Percentiles rank a stretch among this genome's conserved stretches.
These are phyloP conservation scores for Heptranchias perlo DNA, from an alignment of 2,113 vertebrate genomes.

Conservation along the genomic window DNA sequence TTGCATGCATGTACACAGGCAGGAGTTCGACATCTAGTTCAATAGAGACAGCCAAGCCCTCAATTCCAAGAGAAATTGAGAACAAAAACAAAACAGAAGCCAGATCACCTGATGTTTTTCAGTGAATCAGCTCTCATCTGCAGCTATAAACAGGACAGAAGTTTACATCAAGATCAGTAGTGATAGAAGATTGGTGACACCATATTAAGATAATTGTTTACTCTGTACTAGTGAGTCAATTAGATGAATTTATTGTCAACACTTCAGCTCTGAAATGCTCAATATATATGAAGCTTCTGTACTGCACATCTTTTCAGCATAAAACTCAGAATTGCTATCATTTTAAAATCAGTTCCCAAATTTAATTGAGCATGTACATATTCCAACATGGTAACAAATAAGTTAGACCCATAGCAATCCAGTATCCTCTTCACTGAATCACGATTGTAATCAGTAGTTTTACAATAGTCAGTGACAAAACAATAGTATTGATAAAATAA, in stretches of 20 bases:
- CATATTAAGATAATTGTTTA: no score
- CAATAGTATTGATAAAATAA: background rate
- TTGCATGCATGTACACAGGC: background rate
- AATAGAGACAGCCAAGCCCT: background rate
- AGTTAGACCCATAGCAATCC: background rate
- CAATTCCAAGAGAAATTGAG: background rate
- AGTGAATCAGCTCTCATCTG: background rate
- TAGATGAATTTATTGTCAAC: background rate
- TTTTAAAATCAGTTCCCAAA: background rate
- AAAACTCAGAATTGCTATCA: background rate
- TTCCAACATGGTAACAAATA: background rate
- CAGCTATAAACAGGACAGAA: background rate
- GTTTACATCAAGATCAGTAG: background rate
- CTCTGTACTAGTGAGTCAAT: no score
- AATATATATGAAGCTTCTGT: background rate
- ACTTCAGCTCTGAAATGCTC: background rate
- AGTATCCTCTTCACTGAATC: background rate
- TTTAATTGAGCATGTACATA: background rate
- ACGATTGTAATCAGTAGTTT: background rate
- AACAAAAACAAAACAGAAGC: background rate
- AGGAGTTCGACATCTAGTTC: background rate
- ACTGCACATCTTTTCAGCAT: background rate
- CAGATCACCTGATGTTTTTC: background rate
- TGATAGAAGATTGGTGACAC: background rate
- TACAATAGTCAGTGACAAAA: background rate